Percentiles rank a stretch among this genome's conserved stretches.
These are phyloP conservation scores for Actinemys pallida DNA, from an alignment of 2,113 vertebrate species.

Conservation along the genomic window DNA sequence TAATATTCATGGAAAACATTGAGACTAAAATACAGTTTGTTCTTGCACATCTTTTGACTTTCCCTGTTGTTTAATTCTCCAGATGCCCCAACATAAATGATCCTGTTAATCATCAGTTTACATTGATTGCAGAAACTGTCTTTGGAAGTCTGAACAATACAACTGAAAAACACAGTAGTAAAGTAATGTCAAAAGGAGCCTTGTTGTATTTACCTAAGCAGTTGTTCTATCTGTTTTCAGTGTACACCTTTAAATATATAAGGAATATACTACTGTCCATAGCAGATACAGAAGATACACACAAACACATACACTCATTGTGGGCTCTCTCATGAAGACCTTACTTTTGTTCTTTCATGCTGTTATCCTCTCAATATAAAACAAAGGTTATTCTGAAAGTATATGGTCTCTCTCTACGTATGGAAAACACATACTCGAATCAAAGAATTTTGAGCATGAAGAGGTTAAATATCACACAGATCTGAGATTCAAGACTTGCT, in stretches of 20 bases:
- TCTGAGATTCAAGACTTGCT: neutral
- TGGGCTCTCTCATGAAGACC: neutral
- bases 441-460: neutral
- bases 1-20: slow-evolving; percentile 9
- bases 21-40: slow-evolving; percentile 4
- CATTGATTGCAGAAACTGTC: slow-evolving; percentile 39
- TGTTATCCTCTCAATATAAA: neutral
- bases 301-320: neutral
- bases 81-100: slow-evolving; percentile 50
- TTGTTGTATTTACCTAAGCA: neutral
- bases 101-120: slow-evolving; percentile 54
- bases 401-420: neutral
- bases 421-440: neutral
- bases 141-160: neutral
- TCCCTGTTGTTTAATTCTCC: slow-evolving; percentile 10
- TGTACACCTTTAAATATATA: neutral
- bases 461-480: neutral
- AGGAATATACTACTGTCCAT: neutral
- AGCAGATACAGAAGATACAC: neutral
- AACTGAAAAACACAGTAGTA: slow-evolving; percentile 10
- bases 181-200: neutral
- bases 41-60: slow-evolving; percentile 1
- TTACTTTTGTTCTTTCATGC: neutral
- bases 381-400: neutral
- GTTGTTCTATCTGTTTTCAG: neutral